Evolutionary conservation across 2,888 invertebrate genomes (phyloP), one percentile per base, ranked within the genome.

Genomic region (Ophion obscuratus): DNA sequence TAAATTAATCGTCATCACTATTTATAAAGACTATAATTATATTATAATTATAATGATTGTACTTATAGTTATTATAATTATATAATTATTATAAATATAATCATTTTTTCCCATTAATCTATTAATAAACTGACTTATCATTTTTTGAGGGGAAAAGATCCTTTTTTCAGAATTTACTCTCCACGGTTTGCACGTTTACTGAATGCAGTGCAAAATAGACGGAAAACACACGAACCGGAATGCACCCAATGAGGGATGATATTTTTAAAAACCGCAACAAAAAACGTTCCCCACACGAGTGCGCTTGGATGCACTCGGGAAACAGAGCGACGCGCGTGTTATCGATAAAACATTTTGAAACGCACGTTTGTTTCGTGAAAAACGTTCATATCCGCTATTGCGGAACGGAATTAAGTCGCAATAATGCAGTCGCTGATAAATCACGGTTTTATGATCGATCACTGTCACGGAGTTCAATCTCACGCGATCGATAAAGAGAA

Each of bases 401-500:
- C n/a, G n/a, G n/a, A 36, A 76, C n/a, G 2, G 53, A 1, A 70
- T 66, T 68, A 17, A 53, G 44, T 47, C 31, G 47, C 17, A 24
- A 53, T 27, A 47, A 17, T 14, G 1, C 61, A 59, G 7, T 24
- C 59, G 59, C 59, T 44, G 59, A 44, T n/a, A 57, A 20, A 59
- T 78, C 66, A 4, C 47, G 61, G 44, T 11, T 74, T 73, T 4
- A 64, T 20, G n/a, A 83, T 79, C 79, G 74, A 75, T 79, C 59
- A 47, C 47, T 67, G 73, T 40, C 27, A 57, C 27, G n/a, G 9
- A 24, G 36, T 53, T 20, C 62, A 27, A 68, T 68, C 20, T 59
- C 31, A 17, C 17, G 17, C 10, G 40, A 71, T 71, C 17, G 14
- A 71, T 57, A 24, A 14, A 27, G 4, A 53, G n/a, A 36, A 59